Evolutionary conservation across 92 coral and sea anemone species (phyloP), one percentile per base, ranked within the genome.

Genomic region (Meandrina meandrites): DNA sequence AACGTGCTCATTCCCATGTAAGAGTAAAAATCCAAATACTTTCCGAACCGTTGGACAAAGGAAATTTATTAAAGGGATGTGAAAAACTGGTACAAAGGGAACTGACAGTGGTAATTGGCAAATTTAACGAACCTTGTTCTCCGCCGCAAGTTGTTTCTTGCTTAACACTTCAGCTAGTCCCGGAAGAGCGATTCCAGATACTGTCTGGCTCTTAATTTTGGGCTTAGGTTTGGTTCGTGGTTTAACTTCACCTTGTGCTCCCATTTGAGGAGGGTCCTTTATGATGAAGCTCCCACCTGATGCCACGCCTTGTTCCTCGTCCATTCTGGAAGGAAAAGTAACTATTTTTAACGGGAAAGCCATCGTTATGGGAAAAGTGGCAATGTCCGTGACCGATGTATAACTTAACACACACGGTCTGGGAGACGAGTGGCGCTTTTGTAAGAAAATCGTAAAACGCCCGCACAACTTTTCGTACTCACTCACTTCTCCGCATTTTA

Each of bases 101-200:
- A 66, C 17, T 10, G 71, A 66, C 35, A 66, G 71, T 66, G 5
- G 71, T 60, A 5, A 7, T 24, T 22, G 31, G 68, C 24, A 60
- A 60, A 57, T 18, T 57, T 24, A 18, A 57, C 64, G 18, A 17
- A 89, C 90, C 87, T 84, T 86, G 83, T 92, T 89, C 56, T 89
- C 89, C 31, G 92, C 76, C 22, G 87, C 40, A 56, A 88, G 62
- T 42, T 91, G 90, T 89, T 87, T 92, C 93, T 88, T 94, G 80
- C 84, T 92, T 70, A 93, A 78, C n/a, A 90, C 96, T 50, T 97
- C 98, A 10, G 94, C 97, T 32, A 97, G 87, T 5, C 98, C 99
- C 18, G 99, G 99, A n/a, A 97, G 88, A 66, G 93, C 95, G 34
- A 97, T 90, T 22, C 98, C 99, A 16, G 98, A 89, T 42, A 92